A percentile compares a stretch with the other conserved stretches of the same genome.
Evolutionary conservation across 2,888 invertebrate species (phyloP).

Genomic region (Sinelater perroti): DNA sequence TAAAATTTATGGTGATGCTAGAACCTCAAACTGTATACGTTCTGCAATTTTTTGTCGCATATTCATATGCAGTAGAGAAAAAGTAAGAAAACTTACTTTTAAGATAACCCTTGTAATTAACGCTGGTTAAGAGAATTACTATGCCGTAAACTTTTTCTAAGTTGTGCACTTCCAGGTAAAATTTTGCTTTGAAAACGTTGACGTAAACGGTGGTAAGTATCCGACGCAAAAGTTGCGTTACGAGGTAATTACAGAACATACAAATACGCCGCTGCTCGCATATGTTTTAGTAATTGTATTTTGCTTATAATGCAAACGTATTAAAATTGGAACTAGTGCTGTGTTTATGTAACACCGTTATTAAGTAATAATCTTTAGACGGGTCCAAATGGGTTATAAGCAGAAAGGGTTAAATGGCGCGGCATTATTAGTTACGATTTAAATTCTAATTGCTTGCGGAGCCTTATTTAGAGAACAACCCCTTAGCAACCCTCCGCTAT

Average conservation of each 20-base stretch:
- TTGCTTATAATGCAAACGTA: conserved; percentile 13
- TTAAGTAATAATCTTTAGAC: conserved; percentile 20
- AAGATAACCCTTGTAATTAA: too few relatives aligned
- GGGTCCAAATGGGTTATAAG: conserved; percentile 27
- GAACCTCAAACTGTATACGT: too few relatives aligned
- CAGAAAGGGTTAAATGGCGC: conserved; percentile 30
- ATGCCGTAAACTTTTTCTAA: too few relatives aligned
- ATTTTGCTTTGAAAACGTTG: too few relatives aligned
- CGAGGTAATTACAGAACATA: neutral
- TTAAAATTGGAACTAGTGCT: conserved; percentile 3
- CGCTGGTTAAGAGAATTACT: too few relatives aligned
- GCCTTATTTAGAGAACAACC: conserved; percentile 32
- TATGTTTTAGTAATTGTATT: conserved; percentile 8
- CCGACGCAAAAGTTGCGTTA: neutral
- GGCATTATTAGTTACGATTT: conserved; percentile 35
- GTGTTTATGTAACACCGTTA: conserved; percentile 13
- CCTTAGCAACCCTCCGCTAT: conserved; percentile 25
- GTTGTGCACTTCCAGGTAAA: neutral
- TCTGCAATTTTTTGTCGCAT: too few relatives aligned
- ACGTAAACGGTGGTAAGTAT: neutral
- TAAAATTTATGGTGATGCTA: too few relatives aligned
- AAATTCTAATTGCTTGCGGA: conserved; percentile 33
- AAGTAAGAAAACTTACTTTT: too few relatives aligned
- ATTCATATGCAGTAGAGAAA: too few relatives aligned
- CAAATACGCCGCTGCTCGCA: neutral